Base-by-base conservation (phyloP, 2,888 invertebrate genomes). In the Pandemis cinnamomeana region DNA sequence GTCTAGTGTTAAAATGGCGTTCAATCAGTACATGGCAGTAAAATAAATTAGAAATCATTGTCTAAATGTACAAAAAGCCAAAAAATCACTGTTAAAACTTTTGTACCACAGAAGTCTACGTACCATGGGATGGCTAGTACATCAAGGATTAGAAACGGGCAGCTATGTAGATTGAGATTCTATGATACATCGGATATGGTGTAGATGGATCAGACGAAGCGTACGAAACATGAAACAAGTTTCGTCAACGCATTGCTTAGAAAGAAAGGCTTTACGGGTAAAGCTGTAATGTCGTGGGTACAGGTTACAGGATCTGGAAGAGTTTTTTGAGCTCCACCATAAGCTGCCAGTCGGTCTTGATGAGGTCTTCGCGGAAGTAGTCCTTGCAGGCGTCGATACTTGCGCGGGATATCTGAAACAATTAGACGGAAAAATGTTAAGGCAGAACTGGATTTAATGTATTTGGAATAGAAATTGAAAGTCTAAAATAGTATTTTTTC, bases 381-480 rank as follows among this genome's bases (percentile, higher is more conserved):
- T 99, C 98, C 94, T 99, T 99, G 94, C 99, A 99, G 8, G 99
- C 99, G 93, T 99, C 99, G 87, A 99, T 99, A 78, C 99, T 99
- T 87, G 99, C 98, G 71, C 99, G 96, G 69, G 98, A 97, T 86
- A 99, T 99, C 99, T 99, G 96, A 10, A 90, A 91, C 86, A 89
- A 89, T 60, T 5, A 67, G 7, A n/a, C 11, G 6, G 20, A 5
- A 44, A 8, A 13, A 10, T 44, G 36, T 61, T 61, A 63, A 15
- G 8, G 2, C 8, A 20, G 0, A n/a, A n/a, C 13, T n/a, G n/a
- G 51, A 51, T 51, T 51, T 6, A 51, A 51, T 13, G 13, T 51
- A 51, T 51, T 44, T 1, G 3, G 4, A 46, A 5, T 46, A 11
- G 11, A 11, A 11, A 11, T 4, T 10, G 51, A 51, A 51, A 51